These are phyloP conservation scores for Cryptocephalus primarius DNA, from an alignment of 2,888 invertebrate species.

Conservation along the genomic window DNA sequence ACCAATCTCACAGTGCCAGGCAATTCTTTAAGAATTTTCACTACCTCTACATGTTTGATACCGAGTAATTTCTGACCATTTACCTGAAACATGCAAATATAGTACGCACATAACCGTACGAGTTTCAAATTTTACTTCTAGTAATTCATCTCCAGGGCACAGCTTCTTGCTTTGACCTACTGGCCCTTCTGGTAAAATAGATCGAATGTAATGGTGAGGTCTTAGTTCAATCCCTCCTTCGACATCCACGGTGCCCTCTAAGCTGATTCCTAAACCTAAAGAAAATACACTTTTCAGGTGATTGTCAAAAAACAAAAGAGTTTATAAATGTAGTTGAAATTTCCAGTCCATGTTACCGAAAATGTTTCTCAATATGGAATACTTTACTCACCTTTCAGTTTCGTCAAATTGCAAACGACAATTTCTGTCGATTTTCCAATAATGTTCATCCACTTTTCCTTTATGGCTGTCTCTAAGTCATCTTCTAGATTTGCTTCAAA, in stretches of 20 bases:
- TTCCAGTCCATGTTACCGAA: no score
- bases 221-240: constrained; percentile 93
- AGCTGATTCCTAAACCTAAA: constrained; percentile 72
- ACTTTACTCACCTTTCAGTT: constrained; percentile 54
- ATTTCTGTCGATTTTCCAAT: constrained; percentile 74
- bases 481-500: constrained; percentile 37
- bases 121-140: constrained; percentile 54
- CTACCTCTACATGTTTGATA: constrained; percentile 92
- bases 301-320: not conserved
- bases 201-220: constrained; percentile 97
- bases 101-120: not conserved
- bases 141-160: constrained; percentile 90
- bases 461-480: constrained; percentile 53
- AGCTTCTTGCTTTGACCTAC: constrained; percentile 85
- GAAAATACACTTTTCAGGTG: not conserved
- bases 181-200: constrained; percentile 92
- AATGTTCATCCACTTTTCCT: constrained; percentile 68
- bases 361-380: no score
- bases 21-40: constrained; percentile 85
- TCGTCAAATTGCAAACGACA: constrained; percentile 84
- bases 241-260: constrained; percentile 95
- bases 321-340: not conserved
- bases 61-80: constrained; percentile 88
- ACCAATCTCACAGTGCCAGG: constrained; percentile 85
- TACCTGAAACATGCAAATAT: constrained; percentile 48